Base-by-base conservation (phyloP, 2,888 invertebrate genomes). In the Pyralis farinalis region DNA sequence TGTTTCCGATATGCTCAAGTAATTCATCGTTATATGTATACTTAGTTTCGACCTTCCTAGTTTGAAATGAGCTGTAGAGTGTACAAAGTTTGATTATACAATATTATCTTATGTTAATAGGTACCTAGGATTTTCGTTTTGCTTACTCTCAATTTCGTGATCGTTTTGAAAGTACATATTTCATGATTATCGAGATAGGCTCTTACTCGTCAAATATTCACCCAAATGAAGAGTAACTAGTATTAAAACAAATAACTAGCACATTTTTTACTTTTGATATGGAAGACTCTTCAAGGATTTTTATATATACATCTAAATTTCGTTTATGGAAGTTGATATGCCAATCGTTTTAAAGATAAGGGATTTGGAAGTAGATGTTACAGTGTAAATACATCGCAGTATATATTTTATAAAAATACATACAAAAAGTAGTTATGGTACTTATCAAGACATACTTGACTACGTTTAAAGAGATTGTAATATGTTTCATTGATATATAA, bases 361-460 rank as follows among this genome's bases (percentile, higher is more conserved):
- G 63, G 66, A 63, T 71, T 74, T 83, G 84, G 84, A 85, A 86
- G 81, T 79, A 77, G 72, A 77, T 60, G 66, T 80, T 78, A 74
- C 66, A 72, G 65, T 85, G 79, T 87, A 85, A 84, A 86, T 85
- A 84, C 73, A 71, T 72, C 64, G 63, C 69, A 55, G 78, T 82
- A 83, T 85, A 85, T 84, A 84, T 80, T 83, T 80, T 86, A 85
- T 79, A 87, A 86, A 88, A 87, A 86, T 87, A 87, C 81, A 85
- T 86, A 86, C 81, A 84, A 83, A 83, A 79, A 69, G 64, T 66
- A 63, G 71, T 71, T 63, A 71, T 65, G 71, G 73, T 74, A 71
- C 70, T 64, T 79, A 78, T 71, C 61, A 61, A 71, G 74, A 67
- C 67, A 66, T 58, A 66, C 63, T 71, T 73, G 65, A 63, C 69